Evolutionary conservation across 2,888 invertebrate species (phyloP).

Genomic region (Rhingia rostrata): DNA sequence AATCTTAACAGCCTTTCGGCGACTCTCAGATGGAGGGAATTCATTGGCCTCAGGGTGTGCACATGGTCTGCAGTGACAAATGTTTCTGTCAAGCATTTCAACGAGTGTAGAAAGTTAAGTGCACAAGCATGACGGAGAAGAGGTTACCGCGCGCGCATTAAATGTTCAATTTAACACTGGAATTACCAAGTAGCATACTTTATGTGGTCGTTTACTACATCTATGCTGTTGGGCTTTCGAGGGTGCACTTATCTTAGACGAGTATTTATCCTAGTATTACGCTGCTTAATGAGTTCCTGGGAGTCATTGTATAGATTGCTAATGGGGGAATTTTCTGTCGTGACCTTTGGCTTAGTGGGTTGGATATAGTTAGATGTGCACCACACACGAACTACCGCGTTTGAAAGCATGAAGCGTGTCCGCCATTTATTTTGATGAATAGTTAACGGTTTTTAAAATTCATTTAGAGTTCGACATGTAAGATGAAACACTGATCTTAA

Average conservation of each 20-base stretch:
- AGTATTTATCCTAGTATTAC: slow-evolving; percentile 36
- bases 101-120: slow-evolving; percentile 70
- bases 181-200: slow-evolving; percentile 34
- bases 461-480: too few species aligned
- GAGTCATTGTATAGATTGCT: slow-evolving; percentile 14
- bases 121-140: slow-evolving; percentile 42
- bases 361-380: slow-evolving; percentile 25
- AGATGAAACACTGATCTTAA: too few species aligned
- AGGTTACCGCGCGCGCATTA: slow-evolving; percentile 35
- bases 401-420: slow-evolving; percentile 16
- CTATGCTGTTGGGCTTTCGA: slow-evolving; percentile 5
- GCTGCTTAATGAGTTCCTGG: slow-evolving; percentile 55
- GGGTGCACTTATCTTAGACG: slow-evolving; percentile 44
- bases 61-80: slow-evolving; percentile 64
- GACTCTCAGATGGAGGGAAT: slow-evolving; percentile 24
- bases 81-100: slow-evolving; percentile 68
- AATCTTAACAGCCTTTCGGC: slow-evolving; percentile 59
- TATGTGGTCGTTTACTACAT: slow-evolving; percentile 36
- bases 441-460: too few species aligned
- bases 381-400: slow-evolving; percentile 3
- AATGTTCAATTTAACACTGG: slow-evolving; percentile 66
- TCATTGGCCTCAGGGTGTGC: slow-evolving; percentile 55
- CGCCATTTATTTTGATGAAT: background rate
- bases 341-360: slow-evolving; percentile 63
- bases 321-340: slow-evolving; percentile 50